Evolutionary conservation across 2,113 vertebrate species (phyloP).

Genomic region (Atrichornis clamosus): DNA sequence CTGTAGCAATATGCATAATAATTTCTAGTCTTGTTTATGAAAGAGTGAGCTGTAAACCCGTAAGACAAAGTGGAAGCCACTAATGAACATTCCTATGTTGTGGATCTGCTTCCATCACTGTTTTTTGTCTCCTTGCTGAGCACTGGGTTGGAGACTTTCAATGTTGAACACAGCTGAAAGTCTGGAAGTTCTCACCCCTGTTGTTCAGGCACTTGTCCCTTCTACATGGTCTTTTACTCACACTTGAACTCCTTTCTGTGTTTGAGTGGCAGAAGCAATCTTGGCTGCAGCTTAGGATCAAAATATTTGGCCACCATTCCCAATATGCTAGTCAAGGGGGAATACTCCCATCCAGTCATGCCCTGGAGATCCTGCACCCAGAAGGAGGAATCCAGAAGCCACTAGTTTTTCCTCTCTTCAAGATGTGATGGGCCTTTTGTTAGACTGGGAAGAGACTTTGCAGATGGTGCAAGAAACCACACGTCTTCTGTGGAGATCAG

Average conservation of each 20-base stretch:
- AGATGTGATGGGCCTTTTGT: background rate
- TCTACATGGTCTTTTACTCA: background rate
- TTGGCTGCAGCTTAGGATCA: background rate
- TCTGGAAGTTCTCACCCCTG: background rate
- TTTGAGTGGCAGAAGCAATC: background rate
- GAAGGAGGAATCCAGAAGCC: background rate
- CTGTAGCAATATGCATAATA: background rate
- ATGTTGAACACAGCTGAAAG: background rate
- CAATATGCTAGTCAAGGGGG: background rate
- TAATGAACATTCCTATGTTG: background rate
- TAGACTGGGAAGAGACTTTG: background rate
- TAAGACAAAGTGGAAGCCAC: background rate
- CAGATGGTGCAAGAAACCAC: background rate
- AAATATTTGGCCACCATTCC: background rate
- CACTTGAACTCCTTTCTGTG: background rate
- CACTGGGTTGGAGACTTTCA: background rate
- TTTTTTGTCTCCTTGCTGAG: background rate
- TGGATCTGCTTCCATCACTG: background rate
- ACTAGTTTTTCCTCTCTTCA: background rate
- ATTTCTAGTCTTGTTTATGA: background rate
- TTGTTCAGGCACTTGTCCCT: background rate
- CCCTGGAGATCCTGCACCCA: background rate
- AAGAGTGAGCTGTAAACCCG: background rate
- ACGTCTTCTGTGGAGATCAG: background rate
- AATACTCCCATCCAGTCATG: background rate